phyloP scores from a whole-genome alignment of 1,140 invertebrate genomes.

The Drosophila subobscura region DNA sequence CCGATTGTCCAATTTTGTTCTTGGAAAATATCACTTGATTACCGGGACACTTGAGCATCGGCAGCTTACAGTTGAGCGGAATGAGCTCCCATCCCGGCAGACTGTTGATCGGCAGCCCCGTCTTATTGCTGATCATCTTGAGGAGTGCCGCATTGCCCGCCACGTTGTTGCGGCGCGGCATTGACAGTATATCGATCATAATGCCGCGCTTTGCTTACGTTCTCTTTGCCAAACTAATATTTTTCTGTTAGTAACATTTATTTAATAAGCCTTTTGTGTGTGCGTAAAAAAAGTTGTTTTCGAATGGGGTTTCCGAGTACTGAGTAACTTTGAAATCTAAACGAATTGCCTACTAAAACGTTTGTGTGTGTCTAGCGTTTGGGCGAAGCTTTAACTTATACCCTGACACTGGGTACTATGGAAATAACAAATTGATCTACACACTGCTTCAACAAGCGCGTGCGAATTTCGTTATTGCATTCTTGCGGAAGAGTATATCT shows the following conservation, averaged over 20 bases:
- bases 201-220: constrained; percentile 12
- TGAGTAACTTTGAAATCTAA: neutral
- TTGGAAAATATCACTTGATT: constrained; percentile 81
- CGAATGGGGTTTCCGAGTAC: no score
- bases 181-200: constrained; percentile 74
- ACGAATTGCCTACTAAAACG: constrained; percentile 17
- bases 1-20: constrained; percentile 76
- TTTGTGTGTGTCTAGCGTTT: no score
- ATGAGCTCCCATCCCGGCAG: constrained; percentile 79
- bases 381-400: no score
- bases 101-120: constrained; percentile 77
- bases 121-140: constrained; percentile 47
- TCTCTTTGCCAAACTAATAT: neutral
- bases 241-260: constrained; percentile 5
- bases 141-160: constrained; percentile 33
- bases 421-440: no score
- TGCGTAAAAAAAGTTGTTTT: constrained; percentile 3
- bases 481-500: no score
- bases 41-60: constrained; percentile 78
- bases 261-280: neutral
- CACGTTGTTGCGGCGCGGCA: constrained; percentile 69
- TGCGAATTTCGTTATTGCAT: no score
- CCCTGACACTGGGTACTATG: no score
- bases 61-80: constrained; percentile 74
- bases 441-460: no score